Percentiles rank a stretch among this genome's conserved stretches.
Conservation (phyloP, 2,888 invertebrate species). For the Lamellibrachia satsuma region DNA sequence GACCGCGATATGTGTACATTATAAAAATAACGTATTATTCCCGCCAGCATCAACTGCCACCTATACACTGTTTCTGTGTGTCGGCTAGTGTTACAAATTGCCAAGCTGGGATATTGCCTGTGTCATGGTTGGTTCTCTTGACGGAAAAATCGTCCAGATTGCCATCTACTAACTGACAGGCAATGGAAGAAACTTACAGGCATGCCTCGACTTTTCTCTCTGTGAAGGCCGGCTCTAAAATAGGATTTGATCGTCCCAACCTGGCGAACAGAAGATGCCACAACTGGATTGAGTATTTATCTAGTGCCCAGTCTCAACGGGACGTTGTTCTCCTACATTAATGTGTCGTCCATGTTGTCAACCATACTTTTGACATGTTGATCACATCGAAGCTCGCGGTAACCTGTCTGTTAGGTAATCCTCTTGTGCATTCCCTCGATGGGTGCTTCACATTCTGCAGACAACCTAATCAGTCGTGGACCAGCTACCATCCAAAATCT, state of each 20-base stretch:
- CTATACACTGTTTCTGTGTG: too few species aligned
- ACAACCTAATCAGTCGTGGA: neutral
- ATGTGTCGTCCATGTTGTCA: neutral
- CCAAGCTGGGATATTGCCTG: too few species aligned
- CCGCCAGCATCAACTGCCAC: too few species aligned
- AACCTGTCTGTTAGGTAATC: neutral
- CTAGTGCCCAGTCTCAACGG: neutral
- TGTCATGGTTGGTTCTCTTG: too few species aligned
- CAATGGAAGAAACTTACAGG: too few species aligned
- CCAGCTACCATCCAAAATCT: slow-evolving; percentile 18
- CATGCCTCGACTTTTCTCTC: too few species aligned
- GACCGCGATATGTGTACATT: too few species aligned
- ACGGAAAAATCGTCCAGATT: too few species aligned
- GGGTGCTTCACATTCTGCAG: slow-evolving; percentile 24
- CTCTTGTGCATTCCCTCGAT: neutral
- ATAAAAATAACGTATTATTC: too few species aligned
- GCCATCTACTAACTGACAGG: too few species aligned
- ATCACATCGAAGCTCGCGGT: neutral
- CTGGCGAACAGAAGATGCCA: neutral
- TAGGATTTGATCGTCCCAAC: neutral
- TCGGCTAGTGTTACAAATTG: too few species aligned
- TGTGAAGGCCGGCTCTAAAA: too few species aligned
- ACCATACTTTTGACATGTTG: neutral
- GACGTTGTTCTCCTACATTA: neutral
- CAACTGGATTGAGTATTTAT: neutral